These are phyloP conservation scores for Archaeoteleia sp. DNA, from an alignment of 2,888 invertebrate genomes.

Conservation along the genomic window DNA sequence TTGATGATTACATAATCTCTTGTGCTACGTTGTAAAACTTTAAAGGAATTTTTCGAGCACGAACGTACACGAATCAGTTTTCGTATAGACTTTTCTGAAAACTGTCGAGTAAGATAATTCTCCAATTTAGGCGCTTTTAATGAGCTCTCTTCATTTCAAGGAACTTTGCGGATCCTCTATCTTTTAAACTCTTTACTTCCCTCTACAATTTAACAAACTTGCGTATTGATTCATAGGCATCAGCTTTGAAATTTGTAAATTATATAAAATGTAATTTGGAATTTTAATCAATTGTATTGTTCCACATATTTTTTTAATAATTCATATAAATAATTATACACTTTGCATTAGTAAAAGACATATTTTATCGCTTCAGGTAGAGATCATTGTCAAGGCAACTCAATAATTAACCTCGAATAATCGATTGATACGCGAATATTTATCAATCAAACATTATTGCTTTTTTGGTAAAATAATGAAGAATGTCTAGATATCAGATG, in stretches of 20 bases:
- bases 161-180: constrained; percentile 19
- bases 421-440: neutral
- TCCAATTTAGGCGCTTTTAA: constrained; percentile 51
- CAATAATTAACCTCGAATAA: no score
- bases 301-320: no score
- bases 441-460: neutral
- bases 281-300: no score
- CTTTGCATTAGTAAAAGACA: neutral
- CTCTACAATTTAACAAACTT: no score
- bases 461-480: no score
- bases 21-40: neutral
- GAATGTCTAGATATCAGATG: no score
- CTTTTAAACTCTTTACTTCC: constrained; percentile 7
- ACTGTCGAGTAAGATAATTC: constrained; percentile 47
- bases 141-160: constrained; percentile 44
- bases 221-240: no score
- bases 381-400: no score
- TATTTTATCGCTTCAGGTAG: no score
- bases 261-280: no score
- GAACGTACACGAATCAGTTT: constrained; percentile 40
- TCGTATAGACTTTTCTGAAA: constrained; percentile 32
- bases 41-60: constrained; percentile 3
- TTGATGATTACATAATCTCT: constrained; percentile 10
- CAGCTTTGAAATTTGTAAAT: neutral
- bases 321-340: neutral